Percentiles rank a stretch among this genome's conserved stretches.
Conservation (phyloP, 37 sponge, comb jelly and placozoan species). For the Axinella damicornis region DNA sequence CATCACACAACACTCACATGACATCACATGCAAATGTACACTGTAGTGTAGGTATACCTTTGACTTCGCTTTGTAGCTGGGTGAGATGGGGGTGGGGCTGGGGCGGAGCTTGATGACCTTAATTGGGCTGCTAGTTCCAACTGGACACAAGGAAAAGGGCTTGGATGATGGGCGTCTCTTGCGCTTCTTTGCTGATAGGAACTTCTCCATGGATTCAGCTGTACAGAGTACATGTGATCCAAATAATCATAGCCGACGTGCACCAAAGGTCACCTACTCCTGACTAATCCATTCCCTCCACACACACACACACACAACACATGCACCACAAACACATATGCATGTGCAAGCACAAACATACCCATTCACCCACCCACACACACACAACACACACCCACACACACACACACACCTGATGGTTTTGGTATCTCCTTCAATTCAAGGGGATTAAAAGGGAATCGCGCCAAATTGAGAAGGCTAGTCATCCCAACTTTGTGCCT, state of each 20-base stretch:
- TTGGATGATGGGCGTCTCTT: slow-evolving; percentile 8
- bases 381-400: too few species aligned
- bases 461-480: slow-evolving; percentile 29
- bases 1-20: not conserved
- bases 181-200: not conserved
- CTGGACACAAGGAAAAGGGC: slow-evolving; percentile 43
- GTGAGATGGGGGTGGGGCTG: slow-evolving; percentile 70
- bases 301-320: too few species aligned
- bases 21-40: too few species aligned
- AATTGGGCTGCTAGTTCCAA: slow-evolving; percentile 32
- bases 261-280: too few species aligned
- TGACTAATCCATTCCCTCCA: too few species aligned
- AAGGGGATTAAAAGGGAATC: slow-evolving; percentile 27
- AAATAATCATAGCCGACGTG: too few species aligned
- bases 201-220: slow-evolving; percentile 25
- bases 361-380: too few species aligned
- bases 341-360: too few species aligned
- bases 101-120: slow-evolving; percentile 37
- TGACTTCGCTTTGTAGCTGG: slow-evolving; percentile 61
- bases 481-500: slow-evolving; percentile 45
- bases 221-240: not conserved
- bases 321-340: too few species aligned
- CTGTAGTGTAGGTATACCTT: slow-evolving; percentile 4
- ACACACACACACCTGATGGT: slow-evolving; percentile 34
- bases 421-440: slow-evolving; percentile 38